phyloP scores from a whole-genome alignment of 2,888 invertebrate genomes.

The Chamaedrilus cognettii region DNA sequence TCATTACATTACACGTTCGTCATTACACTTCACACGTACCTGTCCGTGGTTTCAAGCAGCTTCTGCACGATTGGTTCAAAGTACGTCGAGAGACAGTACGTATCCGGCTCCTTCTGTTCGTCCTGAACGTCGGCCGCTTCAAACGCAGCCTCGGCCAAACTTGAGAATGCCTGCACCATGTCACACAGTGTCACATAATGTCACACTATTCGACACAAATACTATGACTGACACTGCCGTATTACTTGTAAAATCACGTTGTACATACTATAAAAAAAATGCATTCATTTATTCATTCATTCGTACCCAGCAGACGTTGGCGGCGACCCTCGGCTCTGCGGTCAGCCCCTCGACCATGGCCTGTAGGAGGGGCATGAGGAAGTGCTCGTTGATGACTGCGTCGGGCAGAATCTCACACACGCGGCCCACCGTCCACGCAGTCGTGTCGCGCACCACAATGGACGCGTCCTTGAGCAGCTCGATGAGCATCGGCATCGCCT shows the following conservation, averaged over 20 bases:
- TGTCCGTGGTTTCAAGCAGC: constrained; percentile 71
- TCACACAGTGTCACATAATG: no score
- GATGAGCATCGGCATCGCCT: constrained; percentile 95
- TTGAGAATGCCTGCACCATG: constrained; percentile 75
- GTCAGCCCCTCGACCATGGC: constrained; percentile 72
- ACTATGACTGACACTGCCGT: no score
- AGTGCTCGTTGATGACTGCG: constrained; percentile 82
- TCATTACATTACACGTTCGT: no score
- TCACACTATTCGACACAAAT: no score
- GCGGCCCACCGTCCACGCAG: constrained; percentile 97
- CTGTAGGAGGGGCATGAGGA: constrained; percentile 70
- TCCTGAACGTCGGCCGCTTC: constrained; percentile 72
- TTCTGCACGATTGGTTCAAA: constrained; percentile 92
- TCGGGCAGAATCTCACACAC: constrained; percentile 97
- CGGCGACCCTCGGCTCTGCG: constrained; percentile 90
- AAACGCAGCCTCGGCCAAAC: constrained; percentile 94
- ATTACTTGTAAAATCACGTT: no score
- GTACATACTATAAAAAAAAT: no score
- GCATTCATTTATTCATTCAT: no score
- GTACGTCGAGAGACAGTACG: constrained; percentile 90
- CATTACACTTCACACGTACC: no score
- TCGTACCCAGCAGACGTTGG: constrained; percentile 94
- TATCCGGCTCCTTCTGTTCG: constrained; percentile 71
- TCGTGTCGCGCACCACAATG: constrained; percentile 94
- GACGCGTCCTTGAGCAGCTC: constrained; percentile 91